These are phyloP conservation scores for Drosophila pseudotalamancana DNA, from an alignment of 2,888 invertebrate species.

Conservation along the genomic window DNA sequence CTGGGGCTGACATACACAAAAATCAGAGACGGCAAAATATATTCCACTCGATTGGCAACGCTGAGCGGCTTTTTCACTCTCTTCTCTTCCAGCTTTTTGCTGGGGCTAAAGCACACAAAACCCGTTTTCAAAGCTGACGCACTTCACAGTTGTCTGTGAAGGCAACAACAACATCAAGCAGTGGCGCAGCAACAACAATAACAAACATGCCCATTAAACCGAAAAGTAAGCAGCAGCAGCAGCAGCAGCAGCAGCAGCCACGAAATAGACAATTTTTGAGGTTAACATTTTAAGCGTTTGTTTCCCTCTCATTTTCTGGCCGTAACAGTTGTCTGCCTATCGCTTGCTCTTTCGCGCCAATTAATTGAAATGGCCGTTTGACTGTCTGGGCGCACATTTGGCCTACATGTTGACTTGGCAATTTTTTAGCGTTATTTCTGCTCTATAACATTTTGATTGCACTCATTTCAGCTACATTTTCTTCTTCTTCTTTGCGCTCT, in stretches of 20 bases:
- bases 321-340: constrained; percentile 3
- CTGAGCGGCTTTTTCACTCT: constrained; percentile 38
- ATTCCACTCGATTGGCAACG: constrained; percentile 51
- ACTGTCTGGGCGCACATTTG: constrained; percentile 26
- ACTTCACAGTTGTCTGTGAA: constrained; percentile 35
- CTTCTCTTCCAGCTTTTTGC: constrained; percentile 14
- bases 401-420: constrained; percentile 50
- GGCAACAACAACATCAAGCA: constrained; percentile 32
- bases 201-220: constrained; percentile 46
- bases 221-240: constrained; percentile 39
- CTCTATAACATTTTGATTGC: constrained; percentile 15
- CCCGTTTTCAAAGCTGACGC: constrained; percentile 60
- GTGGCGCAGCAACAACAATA: constrained; percentile 20
- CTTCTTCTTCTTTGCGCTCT: constrained; percentile 3
- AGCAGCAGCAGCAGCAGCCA: constrained; percentile 27
- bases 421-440: constrained; percentile 11
- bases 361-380: constrained; percentile 10
- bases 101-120: constrained; percentile 23
- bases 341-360: constrained; percentile 1
- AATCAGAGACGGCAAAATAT: not conserved
- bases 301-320: constrained; percentile 13
- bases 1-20: not conserved
- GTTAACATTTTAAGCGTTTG: constrained; percentile 47
- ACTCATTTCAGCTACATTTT: constrained; percentile 15
- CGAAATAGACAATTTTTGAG: constrained; percentile 56